A percentile compares a stretch with the other conserved stretches of the same genome.
Conservation (phyloP, 2,888 invertebrate genomes). For the Drosophila formosana region DNA sequence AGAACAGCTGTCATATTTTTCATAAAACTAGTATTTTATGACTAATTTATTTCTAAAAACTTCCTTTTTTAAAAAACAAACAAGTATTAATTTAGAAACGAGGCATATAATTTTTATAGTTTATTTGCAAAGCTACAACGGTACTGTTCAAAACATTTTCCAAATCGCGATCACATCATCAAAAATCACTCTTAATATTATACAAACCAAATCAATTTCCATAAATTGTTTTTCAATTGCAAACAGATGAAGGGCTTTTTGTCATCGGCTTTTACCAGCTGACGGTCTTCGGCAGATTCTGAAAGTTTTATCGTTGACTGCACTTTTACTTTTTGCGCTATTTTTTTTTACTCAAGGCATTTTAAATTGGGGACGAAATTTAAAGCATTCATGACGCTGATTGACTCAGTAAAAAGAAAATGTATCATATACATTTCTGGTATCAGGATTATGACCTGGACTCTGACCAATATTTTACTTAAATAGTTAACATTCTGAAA, state of each 20-base stretch:
- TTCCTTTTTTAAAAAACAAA: background rate
- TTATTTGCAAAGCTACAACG: slow-evolving; percentile 14
- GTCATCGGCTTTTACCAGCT: slow-evolving; percentile 50
- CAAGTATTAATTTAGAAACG: background rate
- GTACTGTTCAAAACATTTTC: slow-evolving; percentile 46
- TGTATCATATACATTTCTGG: background rate
- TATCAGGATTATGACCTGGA: background rate
- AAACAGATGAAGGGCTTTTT: slow-evolving; percentile 42
- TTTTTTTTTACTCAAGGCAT: background rate
- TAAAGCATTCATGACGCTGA: background rate
- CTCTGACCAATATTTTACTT: background rate
- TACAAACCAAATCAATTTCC: slow-evolving; percentile 66
- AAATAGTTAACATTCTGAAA: background rate
- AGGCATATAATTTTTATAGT: background rate
- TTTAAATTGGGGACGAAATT: background rate
- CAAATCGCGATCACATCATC: slow-evolving; percentile 49
- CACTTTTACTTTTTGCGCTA: slow-evolving; percentile 13
- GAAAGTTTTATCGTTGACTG: slow-evolving; percentile 42
- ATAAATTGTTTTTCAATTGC: slow-evolving; percentile 69
- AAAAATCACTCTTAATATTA: slow-evolving; percentile 43
- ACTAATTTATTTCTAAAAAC: background rate
- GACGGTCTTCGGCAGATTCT: slow-evolving; percentile 38
- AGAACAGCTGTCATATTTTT: slow-evolving; percentile 28
- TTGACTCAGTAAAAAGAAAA: background rate
- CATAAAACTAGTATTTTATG: background rate